Base-by-base conservation (phyloP, 2,888 invertebrate species). In the Scotopteryx bipunctaria region DNA sequence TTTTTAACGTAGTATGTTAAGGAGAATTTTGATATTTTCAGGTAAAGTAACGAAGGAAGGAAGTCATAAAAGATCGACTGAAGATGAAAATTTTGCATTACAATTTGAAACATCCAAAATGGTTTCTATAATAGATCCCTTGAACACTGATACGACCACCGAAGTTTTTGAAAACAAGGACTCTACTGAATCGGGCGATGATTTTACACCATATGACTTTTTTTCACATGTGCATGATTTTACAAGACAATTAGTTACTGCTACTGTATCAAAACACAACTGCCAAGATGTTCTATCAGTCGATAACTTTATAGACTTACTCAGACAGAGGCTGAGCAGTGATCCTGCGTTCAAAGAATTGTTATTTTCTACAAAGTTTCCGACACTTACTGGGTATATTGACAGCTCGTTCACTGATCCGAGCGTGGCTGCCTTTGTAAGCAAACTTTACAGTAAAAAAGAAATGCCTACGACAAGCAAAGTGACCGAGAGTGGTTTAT, bases 311-410 rank as follows among this genome's bases (percentile, higher is more conserved):
- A 69, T 89, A 17, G 78, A 86, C 55, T 57, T 88, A 52, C 57
- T 90, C 3, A 88, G 81, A 62, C 81, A 76, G 51, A 85, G 78
- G 59, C 58, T 90, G n/a, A 81, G 71, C 9, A 80, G 66, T 27
- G 89, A 89, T 55, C 74, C 78, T 16, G 55, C 67, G 21, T 74
- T 86, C n/a, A 86, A 81, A 67, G 78, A 86, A 17, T 60, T 83
- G 27, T 55, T 86, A 27, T 56, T 73, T 9, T 66, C 73, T 1
- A 69, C 72, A 2, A 78, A 68, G 64, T 38, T 63, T 3, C 29
- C 56, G 5, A 46, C 66, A 2, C 31, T 64, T 3, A 68, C 63
- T 47, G 65, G 60, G 23, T 56, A 64, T 25, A 52, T 61, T 23
- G 82, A 83, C 37, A 69, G 50, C 41, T 63, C 68, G 11, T 75